Base-by-base conservation (phyloP, 2,888 invertebrate species). In the Hypercompe scribonia region DNA sequence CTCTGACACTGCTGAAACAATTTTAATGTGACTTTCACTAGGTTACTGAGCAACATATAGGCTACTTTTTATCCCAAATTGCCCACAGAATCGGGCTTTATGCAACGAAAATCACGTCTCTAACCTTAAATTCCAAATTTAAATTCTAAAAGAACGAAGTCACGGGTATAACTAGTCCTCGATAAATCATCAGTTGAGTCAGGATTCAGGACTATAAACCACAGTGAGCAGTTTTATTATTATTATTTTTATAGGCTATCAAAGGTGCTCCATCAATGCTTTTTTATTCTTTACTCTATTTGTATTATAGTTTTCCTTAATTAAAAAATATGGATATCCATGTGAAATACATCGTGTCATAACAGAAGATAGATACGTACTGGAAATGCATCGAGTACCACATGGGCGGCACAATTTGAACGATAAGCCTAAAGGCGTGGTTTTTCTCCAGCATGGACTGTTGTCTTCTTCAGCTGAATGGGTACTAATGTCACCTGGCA, bases 401-500 rank as follows among this genome's bases (percentile, higher is more conserved):
- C 94, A 96, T 71, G 96, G 96, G 2, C 92, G 90, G 80, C 64
- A 82, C 39, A 89, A 84, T 24, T 76, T 78, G 5, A 78, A 84
- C 0, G 74, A 76, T 3, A 86, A 83, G 1, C 84, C 87, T 1
- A 88, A 88, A 65, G 92, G 93, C 0, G 97, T 96, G 21, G 97
- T 97, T 72, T 96, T 98, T 82, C 91, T 98, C 39, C 98, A 98
- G 87, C 98, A 98, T 89, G 99, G 99, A 0, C 93, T 99, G 2
- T 90, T 98, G 3, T 97, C 97, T 1, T 97, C 97, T 42, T 98
- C 98, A 0, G 97, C 97, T 0, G 97, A 97, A 90, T 99, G 97
- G 97, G 96, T 98, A 11, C 93, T 97, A 7, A 96, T 97, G 90
- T 97, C 96, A 58, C 97, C 96, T 24, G 96, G 96, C 72, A 97